Percentiles rank a stretch among this genome's conserved stretches.
Conservation (phyloP, 2,888 invertebrate species). For the Xestia sexstrigata region DNA sequence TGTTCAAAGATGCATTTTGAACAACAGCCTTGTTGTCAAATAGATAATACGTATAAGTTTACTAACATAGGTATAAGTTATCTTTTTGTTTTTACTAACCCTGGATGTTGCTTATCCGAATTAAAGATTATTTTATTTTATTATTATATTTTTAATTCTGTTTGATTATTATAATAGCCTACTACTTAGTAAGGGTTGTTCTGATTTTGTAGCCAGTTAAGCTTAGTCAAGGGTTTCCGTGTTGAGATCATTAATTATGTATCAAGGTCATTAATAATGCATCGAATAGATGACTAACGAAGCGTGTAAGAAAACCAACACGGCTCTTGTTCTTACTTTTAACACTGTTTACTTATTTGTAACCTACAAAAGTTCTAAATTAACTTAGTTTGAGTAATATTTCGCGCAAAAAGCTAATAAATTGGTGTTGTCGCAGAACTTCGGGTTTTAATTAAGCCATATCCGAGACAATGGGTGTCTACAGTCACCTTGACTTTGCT, state of each 20-base stretch:
- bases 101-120: too few relatives aligned
- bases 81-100: too few relatives aligned
- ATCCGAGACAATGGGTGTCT: not conserved
- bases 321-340: not conserved
- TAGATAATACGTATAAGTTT: too few relatives aligned
- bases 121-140: too few relatives aligned
- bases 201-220: not conserved
- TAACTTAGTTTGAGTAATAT: constrained; percentile 17
- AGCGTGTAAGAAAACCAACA: not conserved
- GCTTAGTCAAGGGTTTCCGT: not conserved
- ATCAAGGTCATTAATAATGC: too few relatives aligned
- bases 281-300: not conserved
- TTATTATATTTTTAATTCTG: too few relatives aligned
- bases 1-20: too few relatives aligned
- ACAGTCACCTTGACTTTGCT: not conserved
- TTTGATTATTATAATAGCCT: too few relatives aligned
- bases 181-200: not conserved
- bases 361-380: not conserved
- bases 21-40: too few relatives aligned
- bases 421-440: not conserved
- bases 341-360: not conserved
- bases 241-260: not conserved
- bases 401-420: constrained; percentile 10
- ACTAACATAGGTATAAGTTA: too few relatives aligned
- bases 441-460: not conserved